Base-by-base conservation (phyloP, 2,888 invertebrate species). In the Thecophora atra region DNA sequence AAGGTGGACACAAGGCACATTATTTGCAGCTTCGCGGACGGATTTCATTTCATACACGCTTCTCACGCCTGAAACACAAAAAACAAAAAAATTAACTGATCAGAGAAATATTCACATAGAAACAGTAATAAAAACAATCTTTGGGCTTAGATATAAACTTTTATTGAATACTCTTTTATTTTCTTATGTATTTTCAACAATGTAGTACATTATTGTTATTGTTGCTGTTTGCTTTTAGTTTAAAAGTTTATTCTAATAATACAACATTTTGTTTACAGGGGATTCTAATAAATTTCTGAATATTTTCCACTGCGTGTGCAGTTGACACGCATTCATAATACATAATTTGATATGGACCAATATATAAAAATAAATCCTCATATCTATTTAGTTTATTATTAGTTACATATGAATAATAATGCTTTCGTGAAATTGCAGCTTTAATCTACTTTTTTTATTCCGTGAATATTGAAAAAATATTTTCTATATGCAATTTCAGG, bases 151-250 rank as follows among this genome's bases (percentile, higher is more conserved):
- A 78, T 79, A 72, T 78, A 79, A 74, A 56, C n/a, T 78, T 81
- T 81, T 81, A 81, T 80, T 80, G 80, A 80, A 81, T 80, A 81
- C 80, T 79, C 73, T 74, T 70, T 74, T 11, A 70, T 64, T 65
- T 69, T 75, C 60, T 66, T n/a, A n/a, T n/a, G n/a, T n/a, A 68
- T 70, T 76, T 64, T 71, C 51, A 65, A 72, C 42, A 66, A 72
- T 60, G 17, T 70, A 70, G 44, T 52, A 37, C 37, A 54, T 67
- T 71, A 64, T 75, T 69, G 69, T 72, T 74, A 70, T 67, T 58
- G 67, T 51, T 66, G 44, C 58, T 72, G 19, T 47, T 47, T 15
- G 15, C 17, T 47, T 47, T 6, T 47, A n/a, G 47, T 47, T 47
- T 47, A 47, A n/a, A 47, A 47, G 15, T 5, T 47, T n/a, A 47